A percentile compares a stretch with the other conserved stretches of the same genome.
Evolutionary conservation across 2,888 invertebrate genomes (phyloP).

Genomic region (Phalera bucephala): DNA sequence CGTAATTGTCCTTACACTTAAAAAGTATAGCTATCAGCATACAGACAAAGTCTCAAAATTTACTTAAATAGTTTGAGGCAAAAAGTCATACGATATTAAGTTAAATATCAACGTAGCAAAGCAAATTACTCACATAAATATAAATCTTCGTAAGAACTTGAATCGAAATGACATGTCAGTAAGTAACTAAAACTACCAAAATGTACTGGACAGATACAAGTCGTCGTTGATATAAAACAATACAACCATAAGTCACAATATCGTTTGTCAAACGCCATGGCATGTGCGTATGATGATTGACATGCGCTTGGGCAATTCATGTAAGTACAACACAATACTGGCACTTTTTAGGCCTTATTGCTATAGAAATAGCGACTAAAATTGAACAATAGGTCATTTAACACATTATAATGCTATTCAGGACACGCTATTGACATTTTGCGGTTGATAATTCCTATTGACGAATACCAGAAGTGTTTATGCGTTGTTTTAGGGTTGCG

Average conservation of each 20-base stretch:
- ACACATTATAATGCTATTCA: constrained; percentile 11
- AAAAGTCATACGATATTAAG: too few species aligned
- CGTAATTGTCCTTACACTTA: too few species aligned
- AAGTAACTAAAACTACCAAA: too few species aligned
- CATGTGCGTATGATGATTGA: constrained; percentile 47
- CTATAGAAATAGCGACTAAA: constrained; percentile 5
- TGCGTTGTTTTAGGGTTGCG: constrained; percentile 3
- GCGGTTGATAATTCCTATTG: constrained; percentile 28
- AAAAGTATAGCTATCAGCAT: too few species aligned
- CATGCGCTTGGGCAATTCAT: constrained; percentile 28
- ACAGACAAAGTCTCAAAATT: too few species aligned
- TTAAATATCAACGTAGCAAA: too few species aligned
- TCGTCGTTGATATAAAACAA: constrained; percentile 7
- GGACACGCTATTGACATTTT: constrained; percentile 17
- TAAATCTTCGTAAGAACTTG: too few species aligned
- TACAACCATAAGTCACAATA: background rate
- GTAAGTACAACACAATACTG: constrained; percentile 6
- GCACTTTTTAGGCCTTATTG: background rate
- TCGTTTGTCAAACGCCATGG: constrained; percentile 13
- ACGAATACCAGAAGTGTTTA: constrained; percentile 16
- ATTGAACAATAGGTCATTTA: constrained; percentile 5
- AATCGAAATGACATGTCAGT: too few species aligned
- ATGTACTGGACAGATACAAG: too few species aligned
- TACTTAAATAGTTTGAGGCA: too few species aligned
- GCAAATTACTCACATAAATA: too few species aligned